Base-by-base conservation (phyloP, 2,797 vertebrate genomes). In the Leptoclinus maculatus region DNA sequence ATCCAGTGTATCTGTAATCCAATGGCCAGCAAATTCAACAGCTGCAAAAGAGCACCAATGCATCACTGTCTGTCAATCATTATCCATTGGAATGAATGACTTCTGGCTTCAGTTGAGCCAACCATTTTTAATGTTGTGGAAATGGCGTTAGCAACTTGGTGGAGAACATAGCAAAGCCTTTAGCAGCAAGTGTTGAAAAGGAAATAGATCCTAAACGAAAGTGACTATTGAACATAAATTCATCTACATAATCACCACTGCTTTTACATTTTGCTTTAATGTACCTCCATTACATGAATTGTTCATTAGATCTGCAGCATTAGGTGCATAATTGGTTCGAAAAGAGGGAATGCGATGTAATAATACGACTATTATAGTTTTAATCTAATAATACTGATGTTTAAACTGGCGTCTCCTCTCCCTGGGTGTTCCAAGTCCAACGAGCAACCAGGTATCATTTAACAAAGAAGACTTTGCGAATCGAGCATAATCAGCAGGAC, bases 401-500 rank as follows among this genome's bases (percentile, higher is more conserved):
- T 66, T 64, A 4, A 19, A 2, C 47, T 23, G 34, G 19, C 25
- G 36, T 66, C 56, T 67, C 13, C 23, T 66, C 77, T 79, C 12
- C 29, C 16, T 82, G 83, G 76, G 83, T 87, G 83, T 87, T 83
- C 82, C 32, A n/a, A 29, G 51, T 66, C 57, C 83, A 83, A 86
- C 45, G 23, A 82, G 74, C 62, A 78, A 47, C 84, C 74, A 72
- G 81, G 83, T 92, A 82, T 86, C 86, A 73, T 77, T 83, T 78
- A 76, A 87, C 83, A 83, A 71, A 80, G 71, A 67, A 25, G 63
- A 87, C 62, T 76, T 63, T 49, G 47, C 34, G 58, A 89, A 89
- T 91, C 77, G 76, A 60, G 82, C 27, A 2, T 57, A 87, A 92
- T 93, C 89, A 91, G 88, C 79, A 76, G 78, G 73, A 82, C 85